Percentiles rank a stretch among this genome's conserved stretches.
Conservation (phyloP, 2,888 invertebrate genomes). For the Carabus problematicus region DNA sequence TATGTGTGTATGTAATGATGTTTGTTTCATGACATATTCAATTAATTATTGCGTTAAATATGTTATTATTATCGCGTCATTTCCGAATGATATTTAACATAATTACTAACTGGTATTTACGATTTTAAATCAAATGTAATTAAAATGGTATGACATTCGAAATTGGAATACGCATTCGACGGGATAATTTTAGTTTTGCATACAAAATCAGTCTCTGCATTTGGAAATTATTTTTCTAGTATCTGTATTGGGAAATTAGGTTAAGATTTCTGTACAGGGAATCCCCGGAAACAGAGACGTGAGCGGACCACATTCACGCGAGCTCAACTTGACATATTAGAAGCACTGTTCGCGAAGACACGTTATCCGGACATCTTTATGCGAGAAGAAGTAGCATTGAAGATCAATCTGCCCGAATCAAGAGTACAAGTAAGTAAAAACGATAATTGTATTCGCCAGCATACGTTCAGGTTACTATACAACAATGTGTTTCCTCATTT, state of each 20-base stretch:
- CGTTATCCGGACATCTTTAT: conserved; percentile 99
- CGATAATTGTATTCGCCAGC: background rate
- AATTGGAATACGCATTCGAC: background rate
- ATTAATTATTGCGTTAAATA: conserved; percentile 1
- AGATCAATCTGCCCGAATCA: conserved; percentile 97
- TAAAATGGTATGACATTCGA: background rate
- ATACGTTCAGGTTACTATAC: too few species aligned
- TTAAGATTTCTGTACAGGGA: conserved; percentile 54
- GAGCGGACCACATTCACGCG: conserved; percentile 97
- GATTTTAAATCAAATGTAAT: too few species aligned
- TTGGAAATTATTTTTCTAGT: background rate
- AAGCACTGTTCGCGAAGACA: conserved; percentile 93
- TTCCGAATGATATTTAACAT: conserved; percentile 10
- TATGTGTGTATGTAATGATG: background rate
- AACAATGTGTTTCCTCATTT: background rate
- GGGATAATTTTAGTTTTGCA: too few species aligned
- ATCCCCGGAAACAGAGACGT: conserved; percentile 91
- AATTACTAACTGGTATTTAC: conserved; percentile 3
- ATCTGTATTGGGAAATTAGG: background rate
- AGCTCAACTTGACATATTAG: conserved; percentile 93
- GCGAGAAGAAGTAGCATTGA: conserved; percentile 97
- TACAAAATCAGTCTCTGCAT: background rate
- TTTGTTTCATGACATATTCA: background rate
- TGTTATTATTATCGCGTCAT: conserved; percentile 21
- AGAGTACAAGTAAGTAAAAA: conserved; percentile 85